Evolutionary conservation across 2,888 invertebrate genomes (phyloP).

Genomic region (Microplitis deprimator): DNA sequence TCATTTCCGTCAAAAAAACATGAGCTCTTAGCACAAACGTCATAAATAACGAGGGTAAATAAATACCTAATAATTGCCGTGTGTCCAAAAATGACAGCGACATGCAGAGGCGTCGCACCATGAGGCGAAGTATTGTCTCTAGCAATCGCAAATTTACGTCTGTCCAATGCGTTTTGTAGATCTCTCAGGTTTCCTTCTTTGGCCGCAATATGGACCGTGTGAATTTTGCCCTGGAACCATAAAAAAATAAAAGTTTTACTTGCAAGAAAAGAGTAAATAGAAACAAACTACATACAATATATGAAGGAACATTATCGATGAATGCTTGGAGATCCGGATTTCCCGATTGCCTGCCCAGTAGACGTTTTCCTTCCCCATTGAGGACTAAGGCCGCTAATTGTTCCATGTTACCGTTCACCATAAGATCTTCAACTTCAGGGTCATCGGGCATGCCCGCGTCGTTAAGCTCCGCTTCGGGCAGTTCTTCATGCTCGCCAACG

Average conservation of each 20-base stretch:
- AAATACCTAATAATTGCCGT: slow-evolving; percentile 73
- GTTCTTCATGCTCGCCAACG: slow-evolving; percentile 61
- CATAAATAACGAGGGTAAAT: too few species aligned
- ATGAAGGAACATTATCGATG: slow-evolving; percentile 87
- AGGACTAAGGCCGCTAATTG: slow-evolving; percentile 90
- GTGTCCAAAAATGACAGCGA: slow-evolving; percentile 88
- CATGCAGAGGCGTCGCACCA: slow-evolving; percentile 89
- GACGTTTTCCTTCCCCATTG: slow-evolving; percentile 87
- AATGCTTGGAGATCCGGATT: slow-evolving; percentile 89
- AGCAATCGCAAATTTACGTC: slow-evolving; percentile 92
- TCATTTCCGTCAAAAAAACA: too few species aligned
- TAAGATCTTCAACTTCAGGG: slow-evolving; percentile 78
- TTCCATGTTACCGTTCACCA: slow-evolving; percentile 87
- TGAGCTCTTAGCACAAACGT: not conserved
- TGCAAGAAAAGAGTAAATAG: not conserved
- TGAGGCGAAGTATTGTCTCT: slow-evolving; percentile 87
- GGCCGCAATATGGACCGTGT: slow-evolving; percentile 88
- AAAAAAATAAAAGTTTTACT: slow-evolving; percentile 16
- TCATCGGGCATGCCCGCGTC: slow-evolving; percentile 70
- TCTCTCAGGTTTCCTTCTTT: slow-evolving; percentile 87
- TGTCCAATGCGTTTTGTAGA: slow-evolving; percentile 87
- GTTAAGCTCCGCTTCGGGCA: slow-evolving; percentile 59
- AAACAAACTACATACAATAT: slow-evolving; percentile 78
- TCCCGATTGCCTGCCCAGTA: slow-evolving; percentile 79
- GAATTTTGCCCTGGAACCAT: slow-evolving; percentile 84